Percentiles rank a stretch among this genome's conserved stretches.
Conservation (phyloP, 2,797 vertebrate species). For the Gambusia yucatana region DNA sequence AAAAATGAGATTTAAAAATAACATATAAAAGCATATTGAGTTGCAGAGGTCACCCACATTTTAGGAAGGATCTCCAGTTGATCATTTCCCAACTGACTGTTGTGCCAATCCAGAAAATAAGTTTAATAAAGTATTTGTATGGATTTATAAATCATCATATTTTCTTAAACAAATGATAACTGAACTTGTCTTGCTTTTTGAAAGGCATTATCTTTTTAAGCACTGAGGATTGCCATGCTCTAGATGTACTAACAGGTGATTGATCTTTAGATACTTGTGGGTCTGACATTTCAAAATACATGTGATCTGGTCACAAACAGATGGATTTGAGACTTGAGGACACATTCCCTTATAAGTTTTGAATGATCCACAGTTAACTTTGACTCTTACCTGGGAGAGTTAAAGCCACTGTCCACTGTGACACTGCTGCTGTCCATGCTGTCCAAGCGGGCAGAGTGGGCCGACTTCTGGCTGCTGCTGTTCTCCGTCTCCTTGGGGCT, state of each 20-base stretch:
- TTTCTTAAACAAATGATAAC: not conserved
- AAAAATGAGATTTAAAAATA: not conserved
- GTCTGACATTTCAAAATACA: not conserved
- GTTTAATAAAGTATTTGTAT: not conserved
- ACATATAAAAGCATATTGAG: not conserved
- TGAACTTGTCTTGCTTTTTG: not conserved
- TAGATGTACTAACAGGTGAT: not conserved
- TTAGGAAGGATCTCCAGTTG: not conserved
- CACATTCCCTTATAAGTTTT: not conserved
- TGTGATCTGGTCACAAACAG: not conserved
- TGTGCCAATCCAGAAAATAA: not conserved
- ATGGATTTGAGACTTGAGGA: not conserved
- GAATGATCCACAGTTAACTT: not conserved
- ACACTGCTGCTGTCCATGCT: conserved; percentile 99
- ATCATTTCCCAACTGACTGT: not conserved
- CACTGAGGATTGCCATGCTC: not conserved
- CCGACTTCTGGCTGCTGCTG: conserved; percentile 94
- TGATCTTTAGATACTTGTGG: not conserved
- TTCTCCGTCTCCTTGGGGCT: conserved; percentile 96
- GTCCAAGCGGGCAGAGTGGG: conserved; percentile 96
- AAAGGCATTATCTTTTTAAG: not conserved
- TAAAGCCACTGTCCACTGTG: conserved; percentile 99
- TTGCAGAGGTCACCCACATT: not conserved
- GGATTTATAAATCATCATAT: not conserved
- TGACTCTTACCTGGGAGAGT: conserved; percentile 95